phyloP scores from a whole-genome alignment of 2,113 vertebrate species.

The Gasterosteus aculeatus region DNA sequence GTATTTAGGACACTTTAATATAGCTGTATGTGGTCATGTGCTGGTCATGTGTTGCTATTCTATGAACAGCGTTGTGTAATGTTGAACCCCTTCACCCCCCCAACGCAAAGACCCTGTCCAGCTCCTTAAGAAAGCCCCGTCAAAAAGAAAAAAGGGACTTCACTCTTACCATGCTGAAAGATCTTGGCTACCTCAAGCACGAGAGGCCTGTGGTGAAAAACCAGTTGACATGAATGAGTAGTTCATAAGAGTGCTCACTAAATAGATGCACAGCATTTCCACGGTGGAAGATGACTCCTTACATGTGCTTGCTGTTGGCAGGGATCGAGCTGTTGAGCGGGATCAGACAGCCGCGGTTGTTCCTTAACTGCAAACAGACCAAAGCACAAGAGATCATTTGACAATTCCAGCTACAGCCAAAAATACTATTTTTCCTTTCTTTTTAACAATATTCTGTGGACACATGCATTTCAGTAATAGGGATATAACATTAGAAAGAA shows the following conservation, averaged over 20 bases:
- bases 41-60: not conserved
- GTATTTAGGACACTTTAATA: not conserved
- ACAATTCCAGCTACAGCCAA: conserved; percentile 1
- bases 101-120: too few species aligned
- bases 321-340: conserved; percentile 74
- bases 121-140: not conserved
- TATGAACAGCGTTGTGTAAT: not conserved
- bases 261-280: not conserved
- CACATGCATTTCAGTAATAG: not conserved
- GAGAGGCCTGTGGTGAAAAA: conserved; percentile 69
- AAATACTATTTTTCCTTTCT: not conserved
- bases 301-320: conserved; percentile 77
- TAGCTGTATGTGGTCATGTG: not conserved
- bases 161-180: conserved; percentile 78
- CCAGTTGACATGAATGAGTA: not conserved
- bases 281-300: conserved; percentile 16
- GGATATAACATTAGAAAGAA: not conserved
- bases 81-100: not conserved
- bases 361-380: conserved; percentile 73
- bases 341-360: conserved; percentile 74
- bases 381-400: not conserved
- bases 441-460: not conserved
- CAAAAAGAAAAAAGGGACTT: not conserved
- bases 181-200: conserved; percentile 76
- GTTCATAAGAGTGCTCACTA: not conserved